A percentile compares a stretch with the other conserved stretches of the same genome.
Conservation (phyloP, 1,140 invertebrate species). For the Drosophila simulans region DNA sequence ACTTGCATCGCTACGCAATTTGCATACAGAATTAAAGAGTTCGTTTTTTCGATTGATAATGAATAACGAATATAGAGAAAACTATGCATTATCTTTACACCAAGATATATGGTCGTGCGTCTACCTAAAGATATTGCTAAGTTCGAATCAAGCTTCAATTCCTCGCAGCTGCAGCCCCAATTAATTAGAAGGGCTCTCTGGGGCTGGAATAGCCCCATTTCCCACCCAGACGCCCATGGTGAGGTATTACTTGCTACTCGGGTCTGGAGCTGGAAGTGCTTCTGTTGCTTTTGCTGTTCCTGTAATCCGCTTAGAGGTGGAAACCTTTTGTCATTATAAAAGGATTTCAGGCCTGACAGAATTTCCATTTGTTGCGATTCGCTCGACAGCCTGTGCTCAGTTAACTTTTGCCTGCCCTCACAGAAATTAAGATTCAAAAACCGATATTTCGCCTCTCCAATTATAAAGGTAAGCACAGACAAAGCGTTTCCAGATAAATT, state of each 20-base stretch:
- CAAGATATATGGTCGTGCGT: no score
- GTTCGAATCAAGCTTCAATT: neutral
- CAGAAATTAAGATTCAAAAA: conserved; percentile 82
- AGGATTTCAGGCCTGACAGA: conserved; percentile 81
- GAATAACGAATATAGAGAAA: no score
- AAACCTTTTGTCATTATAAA: conserved; percentile 83
- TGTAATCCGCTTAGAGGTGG: conserved; percentile 82
- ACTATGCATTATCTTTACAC: no score
- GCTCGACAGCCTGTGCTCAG: conserved; percentile 38
- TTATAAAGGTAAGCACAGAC: conserved; percentile 47
- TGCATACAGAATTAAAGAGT: no score
- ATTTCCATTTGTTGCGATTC: conserved; percentile 80
- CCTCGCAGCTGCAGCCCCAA: neutral
- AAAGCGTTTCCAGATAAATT: conserved; percentile 76
- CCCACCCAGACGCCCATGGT: neutral
- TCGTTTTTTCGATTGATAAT: no score
- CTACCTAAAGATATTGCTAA: no score
- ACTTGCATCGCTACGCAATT: no score
- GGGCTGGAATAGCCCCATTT: neutral
- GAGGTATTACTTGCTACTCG: conserved; percentile 27
- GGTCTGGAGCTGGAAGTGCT: conserved; percentile 12
- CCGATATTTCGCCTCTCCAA: conserved; percentile 67
- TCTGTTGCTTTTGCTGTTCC: conserved; percentile 32
- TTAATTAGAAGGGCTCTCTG: conserved; percentile 21
- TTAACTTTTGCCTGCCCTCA: conserved; percentile 68